Evolutionary conservation across 2,113 vertebrate genomes (phyloP), one percentile per base, ranked within the genome.

Genomic region (Gasterosteus nipponicus): DNA sequence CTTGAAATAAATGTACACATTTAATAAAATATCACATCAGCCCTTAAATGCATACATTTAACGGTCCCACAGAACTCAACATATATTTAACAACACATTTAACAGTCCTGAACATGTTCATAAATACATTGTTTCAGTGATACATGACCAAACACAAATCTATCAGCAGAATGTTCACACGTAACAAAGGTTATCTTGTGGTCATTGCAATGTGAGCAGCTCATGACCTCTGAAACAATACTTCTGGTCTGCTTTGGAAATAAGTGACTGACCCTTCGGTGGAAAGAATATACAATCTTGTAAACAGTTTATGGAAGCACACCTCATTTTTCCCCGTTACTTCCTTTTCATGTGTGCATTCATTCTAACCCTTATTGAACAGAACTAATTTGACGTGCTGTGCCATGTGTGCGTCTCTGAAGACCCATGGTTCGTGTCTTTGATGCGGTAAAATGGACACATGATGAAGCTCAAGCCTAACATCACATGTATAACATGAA

Each of bases 401-500:
- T n/a, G 53, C n/a, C 1, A 26, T 26, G 22, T 26, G 22, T 26
- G 22, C 18, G 46, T 68, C 59, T 73, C 31, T 41, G 8, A 9
- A 11, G 14, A 42, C 57, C 19, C 6, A 51, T 51, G 15, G 22
- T 61, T 18, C 49, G 3, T 81, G 51, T 60, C 49, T 60, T 82
- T 69, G 49, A 68, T 46, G 72, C 60, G 12, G 1, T 19, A 69
- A 56, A 29, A 56, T 64, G 12, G 35, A 60, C 31, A 59, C 26
- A 58, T 49, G 46, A 56, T 68, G 14, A 59, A 29, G 41, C 51
- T 81, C 18, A 53, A 82, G 71, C 70, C 41, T 26, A 26, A 85
- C 74, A 53, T 85, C 60, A 77, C 58, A 77, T 54, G 65, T 83
- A 69, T 73, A 57, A 51, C 72, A 67, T 62, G 49, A 59, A 62